Base-by-base conservation (phyloP, 2,888 invertebrate genomes). In the Mythimna lalbum region DNA sequence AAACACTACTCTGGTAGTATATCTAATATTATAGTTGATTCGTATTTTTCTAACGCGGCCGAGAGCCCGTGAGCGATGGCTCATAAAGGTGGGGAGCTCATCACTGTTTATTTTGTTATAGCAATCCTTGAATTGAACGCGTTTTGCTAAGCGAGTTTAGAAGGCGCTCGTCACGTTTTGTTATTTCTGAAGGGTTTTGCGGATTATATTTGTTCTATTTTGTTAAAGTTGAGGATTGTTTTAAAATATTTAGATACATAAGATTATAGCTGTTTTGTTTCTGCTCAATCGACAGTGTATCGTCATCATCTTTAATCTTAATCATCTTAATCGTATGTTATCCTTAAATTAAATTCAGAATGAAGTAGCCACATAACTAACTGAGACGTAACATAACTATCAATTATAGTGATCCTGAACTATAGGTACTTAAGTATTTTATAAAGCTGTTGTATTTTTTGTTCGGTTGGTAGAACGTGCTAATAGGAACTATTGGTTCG, bases 121-220 rank as follows among this genome's bases (percentile, higher is more conserved):
- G 71, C 78, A 78, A 66, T 56, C 52, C 39, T 66, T 63, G 50
- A 52, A 56, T 36, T 52, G 43, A 56, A 21, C 52, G 71, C 52
- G 49, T 50, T 81, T 78, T 76, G 81, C 81, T 78, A 81, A 76
- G 81, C 70, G 55, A 61, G 3, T 76, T 60, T 66, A 12, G 49
- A 56, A 70, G 77, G 78, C 81, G 63, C 39, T 65, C 17, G 27
- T 53, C 77, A 81, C 81, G 69, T 64, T 62, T 63, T 47, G 19
- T 69, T 69, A 43, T 59, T 67, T 72, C n/a, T 66, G 23, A 61
- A 21, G 14, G 12, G 5, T 9, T 43, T 55, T 50, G 9, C 19
- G 9, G 21, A 19, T 23, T 17, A 31, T 57, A 9, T 17, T 53
- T 69, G 21, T 59, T 23, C 4, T 39, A 3, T 27, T 27, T 27